A percentile compares a stretch with the other conserved stretches of the same genome.
Evolutionary conservation across 2,113 vertebrate species (phyloP).

Genomic region (Anolis carolinensis): DNA sequence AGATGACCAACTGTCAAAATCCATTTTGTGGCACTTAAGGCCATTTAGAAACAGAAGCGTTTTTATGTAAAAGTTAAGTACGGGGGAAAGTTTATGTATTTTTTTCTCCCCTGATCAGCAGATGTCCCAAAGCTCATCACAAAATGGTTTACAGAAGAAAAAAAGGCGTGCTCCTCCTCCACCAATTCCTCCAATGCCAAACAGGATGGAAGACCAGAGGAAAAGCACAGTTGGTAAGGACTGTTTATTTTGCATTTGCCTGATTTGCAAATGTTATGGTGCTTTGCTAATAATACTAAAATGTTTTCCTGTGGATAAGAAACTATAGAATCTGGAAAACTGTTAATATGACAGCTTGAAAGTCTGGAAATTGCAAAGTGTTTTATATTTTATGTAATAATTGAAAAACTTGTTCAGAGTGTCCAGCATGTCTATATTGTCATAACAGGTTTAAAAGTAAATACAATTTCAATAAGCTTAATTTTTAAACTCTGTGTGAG

Average conservation of each 20-base stretch:
- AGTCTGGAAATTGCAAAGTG: conserved; percentile 59
- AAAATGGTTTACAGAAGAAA: conserved; percentile 82
- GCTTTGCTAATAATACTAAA: conserved; percentile 42
- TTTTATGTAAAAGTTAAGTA: not conserved
- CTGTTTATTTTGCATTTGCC: not conserved
- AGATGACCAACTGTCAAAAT: not conserved
- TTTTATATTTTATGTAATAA: not conserved
- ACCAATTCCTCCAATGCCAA: conserved; percentile 75
- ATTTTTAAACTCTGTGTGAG: not conserved
- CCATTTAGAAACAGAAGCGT: not conserved
- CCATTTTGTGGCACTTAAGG: not conserved
- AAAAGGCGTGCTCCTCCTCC: conserved; percentile 90
- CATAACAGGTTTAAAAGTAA: not conserved
- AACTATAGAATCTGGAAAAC: conserved; percentile 6
- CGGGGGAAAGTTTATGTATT: not conserved
- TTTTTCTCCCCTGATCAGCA: conserved; percentile 58
- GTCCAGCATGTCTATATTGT: not conserved
- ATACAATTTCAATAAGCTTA: not conserved
- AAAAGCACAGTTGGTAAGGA: conserved; percentile 87
- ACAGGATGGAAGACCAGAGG: conserved; percentile 83
- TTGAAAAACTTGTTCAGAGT: not conserved
- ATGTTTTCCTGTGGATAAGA: not conserved
- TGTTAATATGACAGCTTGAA: conserved; percentile 47
- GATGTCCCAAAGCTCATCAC: conserved; percentile 76
- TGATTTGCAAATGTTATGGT: not conserved